These are phyloP conservation scores for Trogon melanurus DNA, from an alignment of 2,113 vertebrate species.

Conservation along the genomic window DNA sequence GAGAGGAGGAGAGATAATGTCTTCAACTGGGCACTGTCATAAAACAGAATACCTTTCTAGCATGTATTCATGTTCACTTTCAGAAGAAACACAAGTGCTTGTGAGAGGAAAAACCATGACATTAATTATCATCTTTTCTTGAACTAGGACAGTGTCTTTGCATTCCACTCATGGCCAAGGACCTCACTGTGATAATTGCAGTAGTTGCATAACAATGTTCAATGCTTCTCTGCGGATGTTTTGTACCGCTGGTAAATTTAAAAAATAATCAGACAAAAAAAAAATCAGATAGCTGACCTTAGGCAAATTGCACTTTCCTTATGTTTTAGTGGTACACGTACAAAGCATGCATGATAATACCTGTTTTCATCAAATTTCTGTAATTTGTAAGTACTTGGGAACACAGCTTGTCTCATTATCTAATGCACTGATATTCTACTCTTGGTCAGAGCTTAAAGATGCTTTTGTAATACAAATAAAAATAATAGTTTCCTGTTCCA, in stretches of 20 bases:
- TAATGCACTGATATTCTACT: neutral
- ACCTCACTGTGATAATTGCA: neutral
- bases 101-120: neutral
- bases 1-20: neutral
- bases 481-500: neutral
- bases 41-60: neutral
- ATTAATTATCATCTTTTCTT: neutral
- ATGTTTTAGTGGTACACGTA: neutral
- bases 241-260: neutral
- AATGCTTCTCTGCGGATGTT: neutral
- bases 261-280: neutral
- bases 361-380: neutral
- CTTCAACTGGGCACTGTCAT: neutral
- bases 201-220: neutral
- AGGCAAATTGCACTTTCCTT: neutral
- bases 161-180: neutral
- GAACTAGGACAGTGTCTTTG: neutral
- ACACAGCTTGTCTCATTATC: neutral
- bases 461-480: neutral
- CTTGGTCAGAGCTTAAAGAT: neutral
- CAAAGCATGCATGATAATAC: neutral
- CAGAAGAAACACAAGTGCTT: neutral
- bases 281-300: neutral
- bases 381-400: neutral
- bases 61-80: neutral